These are phyloP conservation scores for Pseudochromis fuscus DNA, from an alignment of 2,797 vertebrate species.

Conservation along the genomic window DNA sequence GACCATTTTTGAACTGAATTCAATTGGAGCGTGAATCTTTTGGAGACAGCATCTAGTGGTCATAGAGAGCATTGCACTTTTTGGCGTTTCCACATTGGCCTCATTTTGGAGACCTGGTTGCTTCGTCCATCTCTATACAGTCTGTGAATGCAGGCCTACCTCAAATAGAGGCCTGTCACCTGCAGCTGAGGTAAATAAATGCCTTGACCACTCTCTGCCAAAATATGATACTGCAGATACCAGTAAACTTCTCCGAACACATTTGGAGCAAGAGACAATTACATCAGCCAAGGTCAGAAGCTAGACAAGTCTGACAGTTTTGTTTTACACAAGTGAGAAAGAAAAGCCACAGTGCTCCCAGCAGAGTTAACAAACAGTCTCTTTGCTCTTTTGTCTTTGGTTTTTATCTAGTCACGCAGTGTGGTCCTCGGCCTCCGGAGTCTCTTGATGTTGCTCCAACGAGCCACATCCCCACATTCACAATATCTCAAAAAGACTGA, in stretches of 20 bases:
- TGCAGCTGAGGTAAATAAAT: no score
- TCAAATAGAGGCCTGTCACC: no score
- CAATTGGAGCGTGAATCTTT: no score
- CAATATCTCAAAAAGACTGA: slow-evolving; percentile 65
- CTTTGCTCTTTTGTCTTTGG: slow-evolving; percentile 56
- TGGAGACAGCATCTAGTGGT: no score
- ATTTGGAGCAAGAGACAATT: slow-evolving; percentile 31
- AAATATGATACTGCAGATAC: neutral
- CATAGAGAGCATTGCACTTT: no score
- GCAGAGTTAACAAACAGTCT: slow-evolving; percentile 51
- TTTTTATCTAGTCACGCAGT: slow-evolving; percentile 61
- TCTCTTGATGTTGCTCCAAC: slow-evolving; percentile 49
- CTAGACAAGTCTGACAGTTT: slow-evolving; percentile 37
- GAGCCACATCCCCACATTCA: slow-evolving; percentile 57
- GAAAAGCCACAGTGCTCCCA: slow-evolving; percentile 42
- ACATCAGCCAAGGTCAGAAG: slow-evolving; percentile 44
- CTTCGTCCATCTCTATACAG: no score
- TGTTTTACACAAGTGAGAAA: slow-evolving; percentile 41
- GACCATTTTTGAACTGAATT: no score
- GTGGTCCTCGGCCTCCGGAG: slow-evolving; percentile 50
- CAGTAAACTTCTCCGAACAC: neutral
- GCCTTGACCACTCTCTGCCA: no score
- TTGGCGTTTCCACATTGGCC: no score
- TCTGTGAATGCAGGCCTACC: no score
- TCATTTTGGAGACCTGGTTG: no score